Percentiles rank a stretch among this genome's conserved stretches.
These are phyloP conservation scores for Leptogaster cylindrica DNA, from an alignment of 2,888 invertebrate species.

Conservation along the genomic window DNA sequence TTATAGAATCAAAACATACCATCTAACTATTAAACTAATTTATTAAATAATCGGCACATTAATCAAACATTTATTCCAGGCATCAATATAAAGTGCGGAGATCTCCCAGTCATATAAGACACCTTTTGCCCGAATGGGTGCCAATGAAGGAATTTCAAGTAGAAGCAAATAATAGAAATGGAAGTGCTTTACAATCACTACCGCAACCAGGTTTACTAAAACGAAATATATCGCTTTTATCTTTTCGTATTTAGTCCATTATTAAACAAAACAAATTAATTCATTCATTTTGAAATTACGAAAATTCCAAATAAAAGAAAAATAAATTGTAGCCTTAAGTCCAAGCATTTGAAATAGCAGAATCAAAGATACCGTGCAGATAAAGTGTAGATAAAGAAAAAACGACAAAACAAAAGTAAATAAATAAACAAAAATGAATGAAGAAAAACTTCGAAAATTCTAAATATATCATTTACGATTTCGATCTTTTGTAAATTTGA, in stretches of 20 bases:
- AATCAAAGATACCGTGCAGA: neutral
- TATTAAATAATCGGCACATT: neutral
- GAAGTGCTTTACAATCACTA: conserved; percentile 50
- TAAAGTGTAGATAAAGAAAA: neutral
- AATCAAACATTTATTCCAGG: conserved; percentile 51
- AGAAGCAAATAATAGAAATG: conserved; percentile 53
- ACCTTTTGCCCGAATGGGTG: conserved; percentile 59
- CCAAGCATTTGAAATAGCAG: conserved; percentile 9
- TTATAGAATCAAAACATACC: too few species aligned
- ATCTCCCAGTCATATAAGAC: conserved; percentile 60
- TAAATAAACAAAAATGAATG: neutral
- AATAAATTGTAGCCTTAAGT: conserved; percentile 6
- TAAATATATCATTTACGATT: conserved; percentile 38
- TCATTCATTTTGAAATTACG: conserved; percentile 15
- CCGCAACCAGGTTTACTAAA: conserved; percentile 57
- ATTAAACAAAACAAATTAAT: conserved; percentile 64
- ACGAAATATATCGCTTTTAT: conserved; percentile 60
- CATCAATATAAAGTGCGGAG: conserved; percentile 60
- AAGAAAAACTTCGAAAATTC: conserved; percentile 20
- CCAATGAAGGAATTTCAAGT: conserved; percentile 60
- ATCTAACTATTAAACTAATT: too few species aligned
- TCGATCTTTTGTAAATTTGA: conserved; percentile 33
- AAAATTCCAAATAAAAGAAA: neutral
- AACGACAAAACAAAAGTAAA: neutral
- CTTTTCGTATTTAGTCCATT: conserved; percentile 57